Base-by-base conservation (phyloP, 2,888 invertebrate species). In the Lymantria monacha region DNA sequence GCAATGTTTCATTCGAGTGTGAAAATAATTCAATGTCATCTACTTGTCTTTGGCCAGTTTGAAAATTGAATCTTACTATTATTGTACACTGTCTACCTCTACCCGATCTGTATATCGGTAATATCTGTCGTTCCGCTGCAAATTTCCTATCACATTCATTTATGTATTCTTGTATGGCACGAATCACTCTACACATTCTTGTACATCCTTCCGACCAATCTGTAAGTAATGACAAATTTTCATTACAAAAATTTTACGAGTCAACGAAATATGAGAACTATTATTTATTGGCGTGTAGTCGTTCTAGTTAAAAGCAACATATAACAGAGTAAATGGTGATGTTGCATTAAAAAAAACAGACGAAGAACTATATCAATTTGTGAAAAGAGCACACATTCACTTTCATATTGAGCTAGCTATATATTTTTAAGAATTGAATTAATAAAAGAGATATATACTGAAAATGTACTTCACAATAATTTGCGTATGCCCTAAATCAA, bases 101-200 rank as follows among this genome's bases (percentile, higher is more conserved):
- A 63, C 96, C 96, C 9, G 98, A 97, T 75, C 98, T 95, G 75
- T 96, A 96, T 55, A 98, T 93, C 22, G 98, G 98, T 71, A 98
- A 91, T 72, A 97, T 95, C 76, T 96, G 95, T 61, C 99, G 92
- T 81, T 99, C 98, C 38, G 96, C 96, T 45, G 95, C 93, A 86
- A 95, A 97, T 61, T 95, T 94, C 69, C 95, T 94, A 92, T 98
- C 98, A 91, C 98, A 98, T 89, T 98, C 98, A 71, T 96, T 96
- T 59, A 99, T 95, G 82, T 99, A 99, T 89, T 98, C 98, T 81
- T 97, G 96, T 74, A 99, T 93, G 74, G 98, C 98, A 87, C 97
- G 96, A 85, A 99, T 94, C 49, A 99, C 96, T 65, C 98, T 94
- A 83, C 97, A 97, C 95, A 98, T 97, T 84, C 96, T 85, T 59